phyloP scores from a whole-genome alignment of 1,140 invertebrate genomes.

The Zaprionus capensis region DNA sequence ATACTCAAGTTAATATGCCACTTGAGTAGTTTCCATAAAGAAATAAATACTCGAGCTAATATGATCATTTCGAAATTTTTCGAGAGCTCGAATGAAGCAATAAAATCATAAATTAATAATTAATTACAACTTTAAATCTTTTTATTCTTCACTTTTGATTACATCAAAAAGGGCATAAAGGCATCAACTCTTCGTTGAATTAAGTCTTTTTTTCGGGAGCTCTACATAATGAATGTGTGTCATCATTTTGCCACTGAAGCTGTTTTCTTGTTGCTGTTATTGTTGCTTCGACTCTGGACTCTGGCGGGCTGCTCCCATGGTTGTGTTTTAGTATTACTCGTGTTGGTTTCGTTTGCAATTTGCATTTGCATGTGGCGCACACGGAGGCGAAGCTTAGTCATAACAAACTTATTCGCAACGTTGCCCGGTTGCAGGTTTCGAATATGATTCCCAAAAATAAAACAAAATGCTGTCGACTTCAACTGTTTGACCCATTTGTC shows the following conservation, averaged over 20 bases:
- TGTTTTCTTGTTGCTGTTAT: not conserved
- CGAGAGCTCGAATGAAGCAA: not conserved
- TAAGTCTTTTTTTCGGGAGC: not conserved
- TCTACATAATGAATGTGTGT: constrained; percentile 34
- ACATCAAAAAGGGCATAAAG: not conserved
- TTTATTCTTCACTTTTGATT: not conserved
- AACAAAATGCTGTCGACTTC: not conserved
- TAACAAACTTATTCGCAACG: constrained; percentile 44
- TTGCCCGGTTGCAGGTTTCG: constrained; percentile 46
- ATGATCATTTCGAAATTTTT: not conserved
- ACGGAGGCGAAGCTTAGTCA: constrained; percentile 33
- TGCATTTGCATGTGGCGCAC: constrained; percentile 47
- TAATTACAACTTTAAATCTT: not conserved
- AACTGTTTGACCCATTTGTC: constrained; percentile 41
- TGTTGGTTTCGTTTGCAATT: constrained; percentile 13
- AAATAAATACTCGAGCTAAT: not conserved
- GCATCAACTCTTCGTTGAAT: not conserved
- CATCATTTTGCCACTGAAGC: constrained; percentile 36
- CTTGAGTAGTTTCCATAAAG: not conserved
- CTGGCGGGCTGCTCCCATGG: constrained; percentile 26
- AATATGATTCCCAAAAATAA: constrained; percentile 30
- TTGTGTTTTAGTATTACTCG: not conserved
- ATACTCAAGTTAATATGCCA: not conserved
- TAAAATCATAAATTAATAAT: constrained; percentile 1
- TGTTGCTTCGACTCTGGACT: constrained; percentile 27